Evolutionary conservation across 2,888 invertebrate genomes (phyloP), one percentile per base, ranked within the genome.

Genomic region (Ectropis crepuscularia): DNA sequence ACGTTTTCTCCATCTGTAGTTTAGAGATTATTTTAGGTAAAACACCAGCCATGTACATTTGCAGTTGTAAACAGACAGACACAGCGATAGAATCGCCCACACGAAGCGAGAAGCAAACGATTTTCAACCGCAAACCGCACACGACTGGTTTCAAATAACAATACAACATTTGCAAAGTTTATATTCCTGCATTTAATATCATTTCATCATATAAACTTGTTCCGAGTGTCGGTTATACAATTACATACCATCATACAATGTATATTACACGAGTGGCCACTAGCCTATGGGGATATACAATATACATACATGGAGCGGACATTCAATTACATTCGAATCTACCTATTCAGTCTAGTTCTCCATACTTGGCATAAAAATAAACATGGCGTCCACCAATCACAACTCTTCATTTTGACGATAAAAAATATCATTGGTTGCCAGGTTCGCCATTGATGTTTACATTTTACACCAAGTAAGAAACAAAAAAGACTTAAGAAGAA

Each of bases 181-280:
- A 70, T 70, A 69, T 70, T 69, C 57, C 69, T 70, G 72, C 72
- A 9, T 69, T 70, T 69, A 63, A 67, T 70, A 68, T 70, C 48
- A 66, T 64, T 65, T 63, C 57, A 67, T 66, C 65, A 68, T 68
- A 70, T 66, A 69, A 67, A 67, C 51, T 60, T 61, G 65, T 69
- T 64, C 57, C 55, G 39, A 62, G 64, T 65, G 61, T 51, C 60
- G 59, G 65, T 61, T 60, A 63, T 66, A 67, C 53, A 65, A 66
- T 61, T 54, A 65, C 51, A 51, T 48, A 54, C 6, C 39, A 60
- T 60, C 61, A 43, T 61, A 63, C 48, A 49, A 42, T 39, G 41
- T 62, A 8, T 53, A 9, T 53, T 66, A 67, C 61, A 69, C 57
- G 11, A 41, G 65, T 65, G 59, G 65, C 61, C 12, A 61, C 53